Conservation (phyloP, 2,888 invertebrate species). For the Achlya flavicornis region DNA sequence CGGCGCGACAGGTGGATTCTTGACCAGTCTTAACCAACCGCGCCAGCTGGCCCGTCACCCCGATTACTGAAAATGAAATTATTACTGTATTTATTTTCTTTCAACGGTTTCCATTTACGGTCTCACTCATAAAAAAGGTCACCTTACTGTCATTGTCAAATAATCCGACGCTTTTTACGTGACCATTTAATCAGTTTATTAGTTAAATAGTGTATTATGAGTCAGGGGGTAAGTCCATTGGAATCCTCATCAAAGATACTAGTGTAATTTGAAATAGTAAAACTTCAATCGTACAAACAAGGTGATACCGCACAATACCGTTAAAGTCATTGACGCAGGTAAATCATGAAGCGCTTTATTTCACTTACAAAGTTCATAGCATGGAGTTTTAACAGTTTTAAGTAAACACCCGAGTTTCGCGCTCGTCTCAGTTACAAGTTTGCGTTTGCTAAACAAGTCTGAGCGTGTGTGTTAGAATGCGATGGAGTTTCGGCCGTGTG, state of each 20-base stretch:
- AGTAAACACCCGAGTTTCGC: slow-evolving; percentile 46
- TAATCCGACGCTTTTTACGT: too few species aligned
- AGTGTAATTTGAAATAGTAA: neutral
- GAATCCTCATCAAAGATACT: neutral
- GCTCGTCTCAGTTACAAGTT: slow-evolving; percentile 51
- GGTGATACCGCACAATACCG: neutral
- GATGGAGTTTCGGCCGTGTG: slow-evolving; percentile 39
- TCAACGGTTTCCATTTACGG: too few species aligned
- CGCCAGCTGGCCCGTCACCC: too few species aligned
- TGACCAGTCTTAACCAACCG: too few species aligned
- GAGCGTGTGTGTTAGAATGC: slow-evolving; percentile 35
- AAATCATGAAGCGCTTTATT: slow-evolving; percentile 42
- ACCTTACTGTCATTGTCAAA: too few species aligned
- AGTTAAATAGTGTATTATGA: neutral
- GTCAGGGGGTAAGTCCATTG: neutral
- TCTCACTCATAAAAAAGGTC: too few species aligned
- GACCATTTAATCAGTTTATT: too few species aligned
- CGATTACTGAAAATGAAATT: too few species aligned
- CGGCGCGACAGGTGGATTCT: too few species aligned
- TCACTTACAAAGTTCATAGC: slow-evolving; percentile 41
- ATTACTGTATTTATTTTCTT: too few species aligned
- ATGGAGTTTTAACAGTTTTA: slow-evolving; percentile 50
- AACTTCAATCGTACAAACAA: neutral
- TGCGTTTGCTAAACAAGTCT: slow-evolving; percentile 45
- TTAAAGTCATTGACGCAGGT: slow-evolving; percentile 16